Evolutionary conservation across 37 sponge, comb jelly and placozoan species (phyloP), one percentile per base, ranked within the genome.

Genomic region (Spongilla lacustris): DNA sequence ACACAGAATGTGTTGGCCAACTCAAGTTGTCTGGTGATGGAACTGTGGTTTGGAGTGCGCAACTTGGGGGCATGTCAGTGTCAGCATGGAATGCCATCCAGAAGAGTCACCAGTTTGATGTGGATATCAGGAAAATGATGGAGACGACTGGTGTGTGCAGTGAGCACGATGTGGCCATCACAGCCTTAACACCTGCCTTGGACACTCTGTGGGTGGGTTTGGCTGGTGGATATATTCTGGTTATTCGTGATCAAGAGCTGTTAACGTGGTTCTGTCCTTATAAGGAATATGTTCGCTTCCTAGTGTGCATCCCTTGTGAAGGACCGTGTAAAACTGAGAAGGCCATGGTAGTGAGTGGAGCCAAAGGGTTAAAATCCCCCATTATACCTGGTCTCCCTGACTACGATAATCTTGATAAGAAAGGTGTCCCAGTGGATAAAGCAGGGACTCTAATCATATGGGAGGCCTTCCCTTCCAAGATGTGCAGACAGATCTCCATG

Each of bases 171-270:
- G 19, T 29, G 1, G 80, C 84, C 70, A 92, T 96, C 68, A 92
- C 90, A 14, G 86, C 86, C 82, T 81, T 94, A 83, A 66, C 83
- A 25, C 66, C 90, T 13, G 93, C 88, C 36, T 68, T 94, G 48
- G 95, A 96, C 80, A 90, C 89, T 4, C 79, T 96, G n/a, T 96
- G 94, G 94, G 82, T 94, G 32, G 97, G 94, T 5, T 87, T 92
- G 90, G 90, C 94, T 30, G 85, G 83, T 58, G 97, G 97, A 14
- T 90, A 90, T 89, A 92, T 96, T 71, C 30, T 94, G 66, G 80
- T 96, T 4, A 83, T 92, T 50, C 81, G 85, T 81, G 84, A 88
- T n/a, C 50, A 87, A 24, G 91, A 88, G 11, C 46, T 94, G 8
- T 82, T 94, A 11, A 78, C 81, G 26, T 81, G 84, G 79, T 85